phyloP scores from a whole-genome alignment of 2,797 vertebrate species.

The Kryptopterus vitreolus region DNA sequence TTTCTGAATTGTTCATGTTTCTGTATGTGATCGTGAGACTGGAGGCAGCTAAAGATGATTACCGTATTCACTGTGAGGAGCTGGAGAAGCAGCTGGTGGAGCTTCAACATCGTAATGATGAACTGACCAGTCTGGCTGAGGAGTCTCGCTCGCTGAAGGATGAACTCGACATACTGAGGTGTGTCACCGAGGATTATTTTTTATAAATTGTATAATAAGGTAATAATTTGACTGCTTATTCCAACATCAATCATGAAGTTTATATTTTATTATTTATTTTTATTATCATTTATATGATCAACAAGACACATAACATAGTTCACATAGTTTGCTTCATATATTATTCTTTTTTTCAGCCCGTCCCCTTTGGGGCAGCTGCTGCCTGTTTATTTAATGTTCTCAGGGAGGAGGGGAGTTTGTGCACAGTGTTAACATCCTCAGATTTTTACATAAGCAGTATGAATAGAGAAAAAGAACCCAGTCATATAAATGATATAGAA shows the following conservation, averaged over 20 bases:
- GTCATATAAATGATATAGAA: no score
- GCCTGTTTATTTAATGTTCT: no score
- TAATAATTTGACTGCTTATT: not conserved
- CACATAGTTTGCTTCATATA: not conserved
- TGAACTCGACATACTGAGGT: slow-evolving; percentile 93
- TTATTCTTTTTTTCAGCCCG: not conserved
- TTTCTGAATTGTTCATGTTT: slow-evolving; percentile 9
- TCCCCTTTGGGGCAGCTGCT: not conserved
- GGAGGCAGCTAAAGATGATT: slow-evolving; percentile 97
- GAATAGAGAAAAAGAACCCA: no score
- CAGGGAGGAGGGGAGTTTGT: no score
- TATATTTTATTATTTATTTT: no score
- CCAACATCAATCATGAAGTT: not conserved
- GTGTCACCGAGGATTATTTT: not conserved
- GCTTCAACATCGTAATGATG: slow-evolving; percentile 92
- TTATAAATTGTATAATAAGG: not conserved
- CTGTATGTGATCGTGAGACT: slow-evolving; percentile 72
- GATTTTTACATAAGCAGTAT: no score
- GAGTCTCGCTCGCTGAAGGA: slow-evolving; percentile 93
- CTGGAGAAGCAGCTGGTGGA: slow-evolving; percentile 94
- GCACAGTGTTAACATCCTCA: not conserved
- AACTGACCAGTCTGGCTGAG: slow-evolving; percentile 90
- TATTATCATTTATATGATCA: no score
- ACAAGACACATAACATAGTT: not conserved
- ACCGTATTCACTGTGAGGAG: slow-evolving; percentile 96